phyloP scores from a whole-genome alignment of 23 tunicate genomes.

The Corella eumyota region DNA sequence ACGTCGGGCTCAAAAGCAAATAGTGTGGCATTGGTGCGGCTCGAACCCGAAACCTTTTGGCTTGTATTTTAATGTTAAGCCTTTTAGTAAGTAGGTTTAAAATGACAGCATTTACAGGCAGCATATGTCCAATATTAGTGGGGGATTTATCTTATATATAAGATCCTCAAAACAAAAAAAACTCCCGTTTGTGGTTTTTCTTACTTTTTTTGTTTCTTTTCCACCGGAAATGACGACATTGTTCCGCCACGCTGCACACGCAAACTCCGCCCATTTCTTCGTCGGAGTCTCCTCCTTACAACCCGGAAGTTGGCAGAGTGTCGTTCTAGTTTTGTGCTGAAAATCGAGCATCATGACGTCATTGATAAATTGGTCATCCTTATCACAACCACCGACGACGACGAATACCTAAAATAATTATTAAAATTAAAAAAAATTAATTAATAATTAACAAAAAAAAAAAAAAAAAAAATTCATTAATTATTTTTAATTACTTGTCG shows the following conservation, averaged over 20 bases:
- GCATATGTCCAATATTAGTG: too few species aligned
- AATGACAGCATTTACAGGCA: too few species aligned
- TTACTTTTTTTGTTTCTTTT: conserved; percentile 58
- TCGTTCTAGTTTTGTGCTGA: conserved; percentile 60
- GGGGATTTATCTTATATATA: too few species aligned
- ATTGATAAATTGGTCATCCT: conserved; percentile 24
- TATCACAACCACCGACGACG: conserved; percentile 60
- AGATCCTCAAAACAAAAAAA: too few species aligned
- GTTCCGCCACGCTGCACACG: conserved; percentile 40
- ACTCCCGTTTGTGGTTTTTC: too few species aligned
- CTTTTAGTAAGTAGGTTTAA: too few species aligned
- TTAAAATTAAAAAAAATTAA: background rate
- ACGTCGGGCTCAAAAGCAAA: too few species aligned
- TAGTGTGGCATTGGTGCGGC: too few species aligned
- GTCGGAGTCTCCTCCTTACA: too few species aligned
- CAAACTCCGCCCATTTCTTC: conserved; percentile 58
- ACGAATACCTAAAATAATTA: conserved; percentile 41
- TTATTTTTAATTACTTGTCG: conserved; percentile 26
- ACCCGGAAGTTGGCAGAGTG: conserved; percentile 50
- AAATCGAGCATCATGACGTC: conserved; percentile 48
- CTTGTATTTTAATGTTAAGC: too few species aligned
- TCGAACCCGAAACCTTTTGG: too few species aligned
- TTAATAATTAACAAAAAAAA: background rate
- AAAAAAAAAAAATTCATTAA: background rate
- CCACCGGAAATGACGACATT: conserved; percentile 48